Percentiles rank a stretch among this genome's conserved stretches.
Evolutionary conservation across 2,797 vertebrate genomes (phyloP).

Genomic region (Benthosema pterotum): DNA sequence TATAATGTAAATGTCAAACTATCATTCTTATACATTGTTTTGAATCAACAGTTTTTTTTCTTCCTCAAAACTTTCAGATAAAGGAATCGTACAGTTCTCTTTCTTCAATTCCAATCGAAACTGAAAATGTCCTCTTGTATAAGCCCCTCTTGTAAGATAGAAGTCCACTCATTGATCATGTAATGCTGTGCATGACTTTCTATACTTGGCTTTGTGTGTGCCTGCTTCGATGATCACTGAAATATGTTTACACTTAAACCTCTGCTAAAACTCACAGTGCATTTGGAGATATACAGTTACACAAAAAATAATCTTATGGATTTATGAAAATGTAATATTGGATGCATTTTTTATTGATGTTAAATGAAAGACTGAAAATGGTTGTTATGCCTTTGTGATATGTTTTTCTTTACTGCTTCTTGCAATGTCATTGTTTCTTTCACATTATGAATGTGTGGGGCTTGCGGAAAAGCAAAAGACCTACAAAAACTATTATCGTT

Average conservation of each 20-base stretch:
- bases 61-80: slow-evolving; percentile 11
- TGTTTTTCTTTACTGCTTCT: slow-evolving; percentile 16
- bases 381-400: slow-evolving; percentile 46
- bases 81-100: slow-evolving; percentile 27
- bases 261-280: slow-evolving; percentile 51
- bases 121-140: slow-evolving; percentile 32
- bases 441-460: slow-evolving; percentile 30
- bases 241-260: slow-evolving; percentile 74
- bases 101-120: slow-evolving; percentile 44
- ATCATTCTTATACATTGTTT: slow-evolving; percentile 37
- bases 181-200: slow-evolving; percentile 76
- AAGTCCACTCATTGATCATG: slow-evolving; percentile 55
- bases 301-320: neutral
- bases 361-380: slow-evolving; percentile 33
- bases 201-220: slow-evolving; percentile 73
- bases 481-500: too few relatives aligned
- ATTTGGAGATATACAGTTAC: slow-evolving; percentile 15
- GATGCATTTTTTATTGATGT: slow-evolving; percentile 29
- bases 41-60: slow-evolving; percentile 28
- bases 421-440: slow-evolving; percentile 31
- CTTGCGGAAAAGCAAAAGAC: slow-evolving; percentile 22
- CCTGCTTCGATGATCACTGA: slow-evolving; percentile 72
- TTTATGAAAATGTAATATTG: slow-evolving; percentile 26
- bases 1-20: slow-evolving; percentile 24
- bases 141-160: slow-evolving; percentile 45